Evolutionary conservation across 2,888 invertebrate genomes (phyloP).

Genomic region (Nomada fucata): DNA sequence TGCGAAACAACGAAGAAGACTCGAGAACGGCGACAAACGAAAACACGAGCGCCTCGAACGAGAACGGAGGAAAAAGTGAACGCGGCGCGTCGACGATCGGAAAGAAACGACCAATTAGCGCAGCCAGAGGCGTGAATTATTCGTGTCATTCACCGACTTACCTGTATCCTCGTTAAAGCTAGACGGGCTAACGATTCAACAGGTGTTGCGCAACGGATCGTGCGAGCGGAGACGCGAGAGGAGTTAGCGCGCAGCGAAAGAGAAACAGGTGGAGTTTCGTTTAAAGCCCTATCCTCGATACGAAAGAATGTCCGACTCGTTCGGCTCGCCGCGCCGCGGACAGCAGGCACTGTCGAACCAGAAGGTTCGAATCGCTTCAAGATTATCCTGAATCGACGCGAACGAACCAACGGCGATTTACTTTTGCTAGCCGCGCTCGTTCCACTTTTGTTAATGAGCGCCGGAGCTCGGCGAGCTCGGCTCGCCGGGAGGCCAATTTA

Average conservation of each 20-base stretch:
- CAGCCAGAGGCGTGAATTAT: slow-evolving; percentile 51
- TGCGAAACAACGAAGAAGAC: too few relatives aligned
- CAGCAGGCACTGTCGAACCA: slow-evolving; percentile 8
- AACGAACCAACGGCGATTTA: slow-evolving; percentile 42
- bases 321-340: slow-evolving; percentile 1
- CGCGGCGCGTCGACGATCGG: neutral
- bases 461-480: neutral
- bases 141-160: slow-evolving; percentile 68
- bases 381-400: slow-evolving; percentile 35
- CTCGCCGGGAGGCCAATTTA: neutral
- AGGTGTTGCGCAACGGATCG: slow-evolving; percentile 70
- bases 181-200: slow-evolving; percentile 72
- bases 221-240: slow-evolving; percentile 33
- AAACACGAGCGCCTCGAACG: neutral
- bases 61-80: slow-evolving; percentile 8
- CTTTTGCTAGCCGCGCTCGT: slow-evolving; percentile 27
- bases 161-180: slow-evolving; percentile 72
- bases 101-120: slow-evolving; percentile 63
- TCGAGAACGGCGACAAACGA: too few relatives aligned
- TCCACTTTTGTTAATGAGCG: slow-evolving; percentile 37
- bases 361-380: slow-evolving; percentile 29
- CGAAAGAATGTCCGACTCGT: slow-evolving; percentile 22
- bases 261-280: slow-evolving; percentile 20
- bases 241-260: neutral
- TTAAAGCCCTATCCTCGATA: slow-evolving; percentile 49